Base-by-base conservation (phyloP, 2,888 invertebrate species). In the Phaedon cochleariae region DNA sequence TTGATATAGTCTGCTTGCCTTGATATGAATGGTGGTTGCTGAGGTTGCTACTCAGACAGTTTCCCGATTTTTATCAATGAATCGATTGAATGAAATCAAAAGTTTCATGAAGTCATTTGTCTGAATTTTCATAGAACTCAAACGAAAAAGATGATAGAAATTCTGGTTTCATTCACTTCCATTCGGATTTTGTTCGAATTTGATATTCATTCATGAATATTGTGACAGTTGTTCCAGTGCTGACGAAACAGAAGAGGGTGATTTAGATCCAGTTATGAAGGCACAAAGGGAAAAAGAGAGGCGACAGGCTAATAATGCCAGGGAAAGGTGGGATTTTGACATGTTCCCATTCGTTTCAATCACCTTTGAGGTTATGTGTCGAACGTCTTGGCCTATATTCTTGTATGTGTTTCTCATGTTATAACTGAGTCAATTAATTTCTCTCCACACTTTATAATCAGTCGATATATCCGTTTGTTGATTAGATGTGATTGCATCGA, bases 261-360 rank as follows among this genome's bases (percentile, higher is more conserved):
- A 87, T 80, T 88, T 89, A 84, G 89, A 90, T 84, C 97, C 97
- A 21, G 94, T 90, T 79, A 89, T 92, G 72, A 97, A 97, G 86
- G 95, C 94, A 68, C 90, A 95, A 82, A 88, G 97, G 77, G 98
- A 99, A 86, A 93, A 94, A 86, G 96, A 98, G 85, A 89, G 98
- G 83, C 88, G 98, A 82, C 97, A 97, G 84, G 98, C 98, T 69
- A 99, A 99, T 88, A 99, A 99, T 87, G 97, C 98, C 73, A 89
- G 98, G 81, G 98, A 98, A 88, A 93, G 96, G 95, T 95, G 79
- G 73, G 81, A 70, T 69, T 62, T 46, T 21, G 15, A 45, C 5
- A 15, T 49, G 12, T 57, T 41, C 26, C 37, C 15, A 57, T 58
- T 41, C 41, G 37, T 31, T 46, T 31, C 34, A 22, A 41, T 31